phyloP scores from a whole-genome alignment of 2,888 invertebrate species.

The Chrysopilus asiliformis region DNA sequence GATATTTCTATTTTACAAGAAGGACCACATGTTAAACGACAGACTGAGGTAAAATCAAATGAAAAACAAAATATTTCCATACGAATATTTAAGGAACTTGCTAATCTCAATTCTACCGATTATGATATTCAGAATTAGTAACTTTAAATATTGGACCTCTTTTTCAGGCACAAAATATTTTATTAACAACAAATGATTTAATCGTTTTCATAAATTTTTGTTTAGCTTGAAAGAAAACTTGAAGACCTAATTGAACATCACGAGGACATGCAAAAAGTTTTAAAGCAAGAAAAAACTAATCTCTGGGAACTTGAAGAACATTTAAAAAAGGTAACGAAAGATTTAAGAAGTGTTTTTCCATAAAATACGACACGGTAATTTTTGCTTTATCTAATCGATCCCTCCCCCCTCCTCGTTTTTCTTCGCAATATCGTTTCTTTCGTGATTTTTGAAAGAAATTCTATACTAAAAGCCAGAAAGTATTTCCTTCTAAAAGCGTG shows the following conservation, averaged over 20 bases:
- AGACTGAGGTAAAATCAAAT: conserved; percentile 8
- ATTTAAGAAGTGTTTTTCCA: neutral
- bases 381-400: no score
- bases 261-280: conserved; percentile 18
- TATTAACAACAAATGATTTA: no score
- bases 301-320: conserved; percentile 40
- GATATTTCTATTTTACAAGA: conserved; percentile 6
- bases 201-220: no score
- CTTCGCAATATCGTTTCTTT: neutral
- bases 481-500: no score
- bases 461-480: no score
- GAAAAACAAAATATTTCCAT: no score
- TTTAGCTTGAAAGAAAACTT: conserved; percentile 13
- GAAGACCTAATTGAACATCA: conserved; percentile 8
- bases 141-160: no score
- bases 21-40: conserved; percentile 9
- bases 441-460: no score
- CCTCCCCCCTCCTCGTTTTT: neutral
- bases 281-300: conserved; percentile 28
- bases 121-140: no score
- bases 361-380: neutral
- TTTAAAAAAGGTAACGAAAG: conserved; percentile 29
- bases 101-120: no score
- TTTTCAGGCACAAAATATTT: no score
- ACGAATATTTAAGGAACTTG: no score